Base-by-base conservation (phyloP, 2,797 vertebrate species). In the Myotis findleyi region DNA sequence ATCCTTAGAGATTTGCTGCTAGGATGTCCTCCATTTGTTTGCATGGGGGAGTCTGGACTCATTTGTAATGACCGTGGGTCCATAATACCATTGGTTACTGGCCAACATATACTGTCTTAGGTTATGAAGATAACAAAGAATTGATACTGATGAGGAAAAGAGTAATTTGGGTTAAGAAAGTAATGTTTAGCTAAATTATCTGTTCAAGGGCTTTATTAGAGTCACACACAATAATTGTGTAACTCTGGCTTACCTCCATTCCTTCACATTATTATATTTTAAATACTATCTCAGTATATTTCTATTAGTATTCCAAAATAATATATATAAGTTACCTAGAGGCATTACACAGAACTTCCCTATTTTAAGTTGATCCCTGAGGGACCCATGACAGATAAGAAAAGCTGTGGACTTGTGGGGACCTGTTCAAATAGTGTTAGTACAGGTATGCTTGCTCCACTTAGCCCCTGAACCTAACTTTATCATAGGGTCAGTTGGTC, bases 291-390 rank as follows among this genome's bases (percentile, higher is more conserved):
- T 91, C 36, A 84, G 53, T 81, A 83, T 69, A 41, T 77, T 81
- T 85, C 72, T 76, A 89, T 59, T 91, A 64, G 59, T 71, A 71
- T 62, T 76, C 57, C 66, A 91, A 92, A 91, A 87, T 95, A 91
- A 82, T 41, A 91, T 64, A 91, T 38, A 57, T 72, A 81, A 85
- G 44, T 75, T 92, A 95, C 68, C 41, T 77, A 59, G 33, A 59
- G 59, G 71, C 1, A 72, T 71, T 59, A 64, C 9, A 80, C 17
- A 77, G 41, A 71, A 91, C 85, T 79, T 79, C 25, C 73, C 7
- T 87, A 68, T 68, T 96, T 88, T 88, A 91, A 89, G 47, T 91
- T 75, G 69, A 82, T 66, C 57, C 72, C 73, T 47, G 64, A 69
- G 36, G 38, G 79, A 72, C 66, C 33, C 5, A 14, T 51, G 49